Evolutionary conservation across 2,113 vertebrate species (phyloP).

Genomic region (Aptenodytes forsteri): DNA sequence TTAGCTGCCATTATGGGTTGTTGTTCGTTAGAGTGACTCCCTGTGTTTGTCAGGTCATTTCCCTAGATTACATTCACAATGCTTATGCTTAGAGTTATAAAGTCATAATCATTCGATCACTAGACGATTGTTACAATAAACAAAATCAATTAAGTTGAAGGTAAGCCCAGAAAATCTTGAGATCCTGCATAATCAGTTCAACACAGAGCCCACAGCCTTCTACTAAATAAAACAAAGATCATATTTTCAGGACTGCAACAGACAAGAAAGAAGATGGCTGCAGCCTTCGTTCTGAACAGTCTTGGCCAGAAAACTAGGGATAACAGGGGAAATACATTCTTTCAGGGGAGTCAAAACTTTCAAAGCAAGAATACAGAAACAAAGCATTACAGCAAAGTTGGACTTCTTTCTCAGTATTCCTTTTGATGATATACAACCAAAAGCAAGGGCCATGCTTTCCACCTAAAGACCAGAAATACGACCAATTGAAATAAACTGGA

Average conservation of each 20-base stretch:
- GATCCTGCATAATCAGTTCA: not conserved
- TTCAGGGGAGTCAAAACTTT: not conserved
- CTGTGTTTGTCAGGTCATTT: not conserved
- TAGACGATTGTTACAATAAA: not conserved
- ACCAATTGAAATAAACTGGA: not conserved
- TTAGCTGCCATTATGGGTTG: not conserved
- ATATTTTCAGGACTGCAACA: not conserved
- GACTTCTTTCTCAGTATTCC: not conserved
- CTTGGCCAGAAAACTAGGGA: not conserved
- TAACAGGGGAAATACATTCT: not conserved
- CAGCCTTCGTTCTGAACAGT: not conserved
- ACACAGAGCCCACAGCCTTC: not conserved
- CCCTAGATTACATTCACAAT: not conserved
- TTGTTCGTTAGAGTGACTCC: not conserved
- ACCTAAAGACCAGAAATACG: not conserved
- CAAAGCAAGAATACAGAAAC: not conserved
- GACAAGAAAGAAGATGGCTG: not conserved
- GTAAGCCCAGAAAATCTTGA: not conserved
- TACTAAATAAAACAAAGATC: not conserved
- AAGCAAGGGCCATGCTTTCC: not conserved
- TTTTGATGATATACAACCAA: not conserved
- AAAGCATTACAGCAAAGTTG: not conserved
- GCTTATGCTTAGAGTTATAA: not conserved
- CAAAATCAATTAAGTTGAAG: not conserved
- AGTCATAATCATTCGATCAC: not conserved